Evolutionary conservation across 2,113 vertebrate genomes (phyloP), one percentile per base, ranked within the genome.

Genomic region (Prunella fulvescens): DNA sequence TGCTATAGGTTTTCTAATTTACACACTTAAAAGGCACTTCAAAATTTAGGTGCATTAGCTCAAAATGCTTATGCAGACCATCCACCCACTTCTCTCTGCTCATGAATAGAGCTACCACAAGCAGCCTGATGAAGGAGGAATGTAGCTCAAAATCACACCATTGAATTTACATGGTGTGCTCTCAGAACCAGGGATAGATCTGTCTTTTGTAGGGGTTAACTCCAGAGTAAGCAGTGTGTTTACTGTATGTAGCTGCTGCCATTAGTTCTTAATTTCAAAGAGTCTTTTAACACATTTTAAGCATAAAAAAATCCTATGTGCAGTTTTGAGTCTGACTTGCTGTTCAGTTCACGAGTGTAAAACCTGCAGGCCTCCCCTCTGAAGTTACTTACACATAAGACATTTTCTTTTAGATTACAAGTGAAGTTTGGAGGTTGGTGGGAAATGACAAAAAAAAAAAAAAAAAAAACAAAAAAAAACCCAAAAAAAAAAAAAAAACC

Each of bases 1-100:
- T 79, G 79, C 64, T 79, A 84, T n/a, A 86, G 84, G 31, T 77
- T 86, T 92, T 86, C 57, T 88, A 88, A 94, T 87, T 71, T 92
- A 40, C 90, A 35, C 50, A 86, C 86, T 66, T 92, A 56, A 84
- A 90, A 90, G 44, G 39, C 71, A 78, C 76, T 88, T 90, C 56
- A 93, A 81, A 88, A 90, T 95, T 92, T 86, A 81, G 90, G 54
- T 7, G 1, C 62, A 62, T 91, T 94, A 88, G 44, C 56, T 93
- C 37, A 83, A 84, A 91, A 83, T 78, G 64, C 76, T 83, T 83
- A 51, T 88, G 83, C 65, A 93, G 72, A 64, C 72, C 72, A 78
- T 95, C 53, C 60, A 86, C 22, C 71, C 31, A 6, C 65, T 81
- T 60, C 57, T 78, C 48, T 84, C 44, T 45, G 60, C 53, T 77